These are phyloP conservation scores for Xanthorhoe designata DNA, from an alignment of 2,888 invertebrate species.

Conservation along the genomic window DNA sequence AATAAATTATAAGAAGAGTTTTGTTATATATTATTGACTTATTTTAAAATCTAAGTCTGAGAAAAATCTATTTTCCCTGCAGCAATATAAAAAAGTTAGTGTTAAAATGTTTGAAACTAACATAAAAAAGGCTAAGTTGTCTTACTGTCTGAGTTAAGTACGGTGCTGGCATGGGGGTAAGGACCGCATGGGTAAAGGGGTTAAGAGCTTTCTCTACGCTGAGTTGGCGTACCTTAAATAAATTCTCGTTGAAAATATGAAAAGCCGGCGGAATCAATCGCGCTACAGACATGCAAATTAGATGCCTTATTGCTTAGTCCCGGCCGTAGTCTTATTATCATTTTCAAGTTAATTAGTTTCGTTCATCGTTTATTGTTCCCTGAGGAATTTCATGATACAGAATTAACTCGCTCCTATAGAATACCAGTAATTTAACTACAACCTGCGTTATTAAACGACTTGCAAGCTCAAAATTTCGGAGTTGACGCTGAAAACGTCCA, in stretches of 20 bases:
- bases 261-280: constrained; percentile 39
- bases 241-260: constrained; percentile 32
- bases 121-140: not conserved
- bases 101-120: constrained; percentile 4
- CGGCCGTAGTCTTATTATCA: constrained; percentile 19
- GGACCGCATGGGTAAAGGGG: constrained; percentile 17
- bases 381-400: not conserved
- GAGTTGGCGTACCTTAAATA: constrained; percentile 32
- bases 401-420: not conserved
- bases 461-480: not conserved
- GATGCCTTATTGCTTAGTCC: constrained; percentile 38
- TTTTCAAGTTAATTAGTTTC: not conserved
- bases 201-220: constrained; percentile 20
- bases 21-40: not conserved
- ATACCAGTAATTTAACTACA: not conserved
- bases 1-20: not conserved
- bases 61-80: not conserved
- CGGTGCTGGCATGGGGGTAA: constrained; percentile 7
- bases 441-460: too few relatives aligned
- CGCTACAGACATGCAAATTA: constrained; percentile 41
- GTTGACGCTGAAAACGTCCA: not conserved
- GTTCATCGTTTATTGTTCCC: not conserved
- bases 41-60: too few relatives aligned
- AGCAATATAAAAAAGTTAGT: constrained; percentile 2
- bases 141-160: not conserved